phyloP scores from a whole-genome alignment of 1,140 invertebrate genomes.

The Drosophila kepulauana region DNA sequence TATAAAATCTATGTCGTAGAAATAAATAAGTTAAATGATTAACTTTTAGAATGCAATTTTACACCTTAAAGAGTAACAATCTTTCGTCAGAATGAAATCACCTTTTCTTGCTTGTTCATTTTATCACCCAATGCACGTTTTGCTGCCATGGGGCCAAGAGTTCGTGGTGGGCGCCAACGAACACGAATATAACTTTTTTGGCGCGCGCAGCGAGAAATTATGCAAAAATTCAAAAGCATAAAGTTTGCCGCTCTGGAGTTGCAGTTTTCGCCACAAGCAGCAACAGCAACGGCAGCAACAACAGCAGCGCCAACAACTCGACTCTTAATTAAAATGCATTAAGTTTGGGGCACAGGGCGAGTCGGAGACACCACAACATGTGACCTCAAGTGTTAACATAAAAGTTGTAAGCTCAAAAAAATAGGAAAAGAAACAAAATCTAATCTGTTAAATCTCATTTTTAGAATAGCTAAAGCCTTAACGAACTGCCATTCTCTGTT shows the following conservation, averaged over 20 bases:
- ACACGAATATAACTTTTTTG: conserved; percentile 27
- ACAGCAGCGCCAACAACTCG: conserved; percentile 23
- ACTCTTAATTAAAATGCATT: conserved; percentile 67
- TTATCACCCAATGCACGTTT: conserved; percentile 18
- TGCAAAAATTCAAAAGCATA: conserved; percentile 59
- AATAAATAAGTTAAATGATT: no score
- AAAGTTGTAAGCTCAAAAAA: conserved; percentile 21
- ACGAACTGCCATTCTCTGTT: conserved; percentile 42
- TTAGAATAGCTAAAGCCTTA: conserved; percentile 30
- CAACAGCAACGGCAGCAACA: conserved; percentile 17
- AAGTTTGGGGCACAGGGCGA: conserved; percentile 45
- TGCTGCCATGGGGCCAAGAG: neutral
- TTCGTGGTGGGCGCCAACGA: neutral
- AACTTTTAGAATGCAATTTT: no score
- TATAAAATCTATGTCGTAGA: no score
- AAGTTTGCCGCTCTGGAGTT: conserved; percentile 51
- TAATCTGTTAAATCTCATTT: conserved; percentile 44
- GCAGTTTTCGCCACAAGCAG: conserved; percentile 14
- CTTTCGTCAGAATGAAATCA: neutral
- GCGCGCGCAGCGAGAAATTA: conserved; percentile 38
- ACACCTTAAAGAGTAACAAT: conserved; percentile 14
- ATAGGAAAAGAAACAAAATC: conserved; percentile 5
- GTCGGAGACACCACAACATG: conserved; percentile 31
- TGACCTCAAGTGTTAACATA: conserved; percentile 57
- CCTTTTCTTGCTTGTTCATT: conserved; percentile 20